These are phyloP conservation scores for Saturnia pavonia DNA, from an alignment of 2,888 invertebrate genomes.

Conservation along the genomic window DNA sequence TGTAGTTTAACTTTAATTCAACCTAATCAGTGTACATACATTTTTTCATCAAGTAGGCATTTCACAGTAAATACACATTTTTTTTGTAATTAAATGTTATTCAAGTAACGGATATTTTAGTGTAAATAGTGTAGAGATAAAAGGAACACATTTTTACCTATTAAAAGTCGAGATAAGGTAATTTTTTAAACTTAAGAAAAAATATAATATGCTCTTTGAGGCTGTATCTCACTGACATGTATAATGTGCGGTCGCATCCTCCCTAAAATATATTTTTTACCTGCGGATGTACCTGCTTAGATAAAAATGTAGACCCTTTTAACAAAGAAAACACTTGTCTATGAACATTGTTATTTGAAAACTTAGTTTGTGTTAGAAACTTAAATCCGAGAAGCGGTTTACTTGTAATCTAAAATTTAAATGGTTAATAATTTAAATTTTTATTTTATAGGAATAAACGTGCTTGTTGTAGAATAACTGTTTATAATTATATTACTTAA, in stretches of 20 bases:
- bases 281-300: conserved; percentile 26
- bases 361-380: conserved; percentile 22
- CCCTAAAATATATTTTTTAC: conserved; percentile 21
- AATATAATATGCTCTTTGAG: not conserved
- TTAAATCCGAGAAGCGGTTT: conserved; percentile 18
- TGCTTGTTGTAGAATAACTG: too few relatives aligned
- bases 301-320: conserved; percentile 26
- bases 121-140: not conserved
- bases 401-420: not conserved
- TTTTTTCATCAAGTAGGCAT: too few relatives aligned
- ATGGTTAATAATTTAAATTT: too few relatives aligned
- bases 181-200: not conserved
- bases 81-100: too few relatives aligned
- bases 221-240: conserved; percentile 14
- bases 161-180: not conserved
- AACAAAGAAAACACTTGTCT: conserved; percentile 29
- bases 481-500: too few relatives aligned
- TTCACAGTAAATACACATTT: too few relatives aligned
- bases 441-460: too few relatives aligned
- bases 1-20: too few relatives aligned
- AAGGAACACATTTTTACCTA: not conserved
- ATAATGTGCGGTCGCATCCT: conserved; percentile 20
- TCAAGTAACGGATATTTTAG: too few relatives aligned
- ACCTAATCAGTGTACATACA: too few relatives aligned
- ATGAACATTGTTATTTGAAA: conserved; percentile 24